Base-by-base conservation (phyloP, 1,140 invertebrate species). In the Leptoteleia sp. region DNA sequence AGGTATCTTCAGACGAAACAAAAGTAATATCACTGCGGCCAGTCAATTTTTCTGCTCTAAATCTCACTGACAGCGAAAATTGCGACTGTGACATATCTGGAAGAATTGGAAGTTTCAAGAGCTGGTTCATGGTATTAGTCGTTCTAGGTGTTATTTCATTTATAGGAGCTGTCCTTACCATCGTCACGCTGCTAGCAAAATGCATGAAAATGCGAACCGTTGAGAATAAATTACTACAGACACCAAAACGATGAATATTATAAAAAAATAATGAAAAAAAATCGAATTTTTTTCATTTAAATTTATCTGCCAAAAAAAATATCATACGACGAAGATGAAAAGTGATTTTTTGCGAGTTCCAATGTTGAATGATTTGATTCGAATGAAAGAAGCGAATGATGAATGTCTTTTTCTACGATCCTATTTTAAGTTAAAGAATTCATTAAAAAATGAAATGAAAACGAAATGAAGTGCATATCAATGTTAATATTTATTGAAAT, bases 121-220 rank as follows among this genome's bases (percentile, higher is more conserved):
- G 81, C 40, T 88, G 86, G 86, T 87, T 87, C 45, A 84, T 86
- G 73, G 84, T 87, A 1, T 82, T 88, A 13, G 84, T 85, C 6
- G 81, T 87, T 4, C 78, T 88, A 4, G 86, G 86, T 1, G 76
- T 87, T 19, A 83, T 88, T 27, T 87, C 84, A 9, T 88, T 87
- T 52, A 70, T 82, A 17, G 86, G 84, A 0, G 86, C 86, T 8
- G 50, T 87, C 6, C 59, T 85, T 12, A 87, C 85, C 6, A 86
- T 87, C 52, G 80, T 85, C 19, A 78, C 76, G 0, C 79, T 87
- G 0, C 76, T 85, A 0, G 76, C 76, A 15, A 87, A 87, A 57
- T 87, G 83, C 48, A 57, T 83, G 13, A 84, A 83, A 59, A 83
- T 82, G 67, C 79, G 76, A 17, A 82, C 82, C 0, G 76, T 79